Evolutionary conservation across 2,888 invertebrate genomes (phyloP).

Genomic region (Panorpa germanica): DNA sequence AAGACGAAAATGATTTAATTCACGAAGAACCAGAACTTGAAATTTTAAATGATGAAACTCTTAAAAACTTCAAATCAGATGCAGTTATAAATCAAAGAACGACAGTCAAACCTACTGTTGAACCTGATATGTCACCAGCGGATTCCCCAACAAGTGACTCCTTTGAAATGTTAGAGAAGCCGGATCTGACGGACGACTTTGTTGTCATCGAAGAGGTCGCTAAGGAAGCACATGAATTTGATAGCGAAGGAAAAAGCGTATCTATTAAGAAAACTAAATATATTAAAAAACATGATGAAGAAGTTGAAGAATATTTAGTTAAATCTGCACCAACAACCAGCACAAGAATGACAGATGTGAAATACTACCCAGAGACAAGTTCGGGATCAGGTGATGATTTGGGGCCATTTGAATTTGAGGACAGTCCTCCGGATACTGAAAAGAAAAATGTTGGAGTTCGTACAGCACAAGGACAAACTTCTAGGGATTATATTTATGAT

Average conservation of each 20-base stretch:
- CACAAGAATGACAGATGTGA: conserved; percentile 35
- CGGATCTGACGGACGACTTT: conserved; percentile 72
- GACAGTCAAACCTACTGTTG: no score
- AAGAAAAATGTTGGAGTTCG: conserved; percentile 17
- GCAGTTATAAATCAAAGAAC: no score
- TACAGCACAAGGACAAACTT: conserved; percentile 20
- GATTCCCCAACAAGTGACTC: conserved; percentile 70
- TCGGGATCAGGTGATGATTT: conserved; percentile 39
- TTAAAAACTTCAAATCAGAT: conserved; percentile 28
- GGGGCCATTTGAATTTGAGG: conserved; percentile 48
- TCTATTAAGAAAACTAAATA: conserved; percentile 35
- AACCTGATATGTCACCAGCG: no score
- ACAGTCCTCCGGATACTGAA: conserved; percentile 35
- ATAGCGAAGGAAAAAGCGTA: conserved; percentile 66
- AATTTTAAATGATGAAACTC: conserved; percentile 20
- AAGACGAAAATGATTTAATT: conserved; percentile 35
- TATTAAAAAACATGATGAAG: conserved; percentile 42
- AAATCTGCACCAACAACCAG: conserved; percentile 47
- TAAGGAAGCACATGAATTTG: conserved; percentile 67
- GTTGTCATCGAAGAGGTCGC: conserved; percentile 79
- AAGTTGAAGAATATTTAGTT: conserved; percentile 49
- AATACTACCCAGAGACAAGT: conserved; percentile 30
- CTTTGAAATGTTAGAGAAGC: conserved; percentile 74
- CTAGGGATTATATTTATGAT: conserved; percentile 22
- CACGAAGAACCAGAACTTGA: conserved; percentile 36